These are phyloP conservation scores for Nycticorax nycticorax DNA, from an alignment of 2,113 vertebrate genomes.

Conservation along the genomic window DNA sequence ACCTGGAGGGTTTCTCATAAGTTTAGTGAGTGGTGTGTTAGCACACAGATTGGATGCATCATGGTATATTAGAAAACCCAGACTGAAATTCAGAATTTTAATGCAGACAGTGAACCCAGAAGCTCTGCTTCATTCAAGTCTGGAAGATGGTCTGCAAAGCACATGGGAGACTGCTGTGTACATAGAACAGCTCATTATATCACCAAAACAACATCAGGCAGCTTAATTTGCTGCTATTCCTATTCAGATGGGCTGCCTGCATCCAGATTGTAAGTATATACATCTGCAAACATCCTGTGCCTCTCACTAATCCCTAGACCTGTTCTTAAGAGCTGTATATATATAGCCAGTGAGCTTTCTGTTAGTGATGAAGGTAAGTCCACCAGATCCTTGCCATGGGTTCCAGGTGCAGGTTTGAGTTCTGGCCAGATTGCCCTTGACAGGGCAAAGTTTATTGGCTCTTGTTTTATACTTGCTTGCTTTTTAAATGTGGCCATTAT, in stretches of 20 bases:
- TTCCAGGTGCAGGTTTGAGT: neutral
- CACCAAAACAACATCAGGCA: neutral
- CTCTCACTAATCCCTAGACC: neutral
- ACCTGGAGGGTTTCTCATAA: neutral
- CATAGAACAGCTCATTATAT: neutral
- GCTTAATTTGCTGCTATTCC: neutral
- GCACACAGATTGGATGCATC: neutral
- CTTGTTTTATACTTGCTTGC: neutral
- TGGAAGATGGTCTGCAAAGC: neutral
- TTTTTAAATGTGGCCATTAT: neutral
- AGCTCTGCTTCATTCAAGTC: neutral
- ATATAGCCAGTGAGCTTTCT: neutral
- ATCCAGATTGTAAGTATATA: neutral
- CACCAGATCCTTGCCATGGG: fast-evolving
- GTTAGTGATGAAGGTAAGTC: neutral
- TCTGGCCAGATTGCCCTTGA: neutral
- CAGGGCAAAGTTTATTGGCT: neutral
- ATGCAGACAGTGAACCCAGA: neutral
- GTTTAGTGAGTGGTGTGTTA: neutral
- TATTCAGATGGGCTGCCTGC: neutral
- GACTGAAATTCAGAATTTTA: neutral
- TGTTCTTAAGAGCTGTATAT: neutral
- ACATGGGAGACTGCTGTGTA: neutral
- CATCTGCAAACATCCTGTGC: neutral
- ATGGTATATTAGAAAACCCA: neutral